Conservation (phyloP, 1,140 invertebrate species). For the Venustaconcha ellipsiformis region DNA sequence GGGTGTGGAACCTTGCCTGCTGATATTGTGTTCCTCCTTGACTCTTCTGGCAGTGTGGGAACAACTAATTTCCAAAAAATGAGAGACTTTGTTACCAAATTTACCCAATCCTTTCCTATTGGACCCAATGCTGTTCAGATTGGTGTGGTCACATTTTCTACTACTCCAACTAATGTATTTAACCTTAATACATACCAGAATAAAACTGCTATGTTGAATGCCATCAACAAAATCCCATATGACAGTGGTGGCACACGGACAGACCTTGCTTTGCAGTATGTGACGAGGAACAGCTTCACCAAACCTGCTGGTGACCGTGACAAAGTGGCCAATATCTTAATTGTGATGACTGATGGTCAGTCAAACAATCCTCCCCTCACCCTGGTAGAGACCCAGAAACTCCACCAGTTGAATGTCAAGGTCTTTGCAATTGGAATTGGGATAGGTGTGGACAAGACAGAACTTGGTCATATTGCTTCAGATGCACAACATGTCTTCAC, state of each 20-base stretch:
- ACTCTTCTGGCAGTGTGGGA: slow-evolving; percentile 51
- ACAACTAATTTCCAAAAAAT: slow-evolving; percentile 50
- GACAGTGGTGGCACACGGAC: slow-evolving; percentile 43
- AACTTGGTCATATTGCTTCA: slow-evolving; percentile 42
- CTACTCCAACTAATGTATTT: slow-evolving; percentile 40
- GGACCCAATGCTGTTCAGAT: slow-evolving; percentile 46
- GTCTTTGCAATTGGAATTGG: slow-evolving; percentile 56
- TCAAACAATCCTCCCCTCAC: slow-evolving; percentile 31
- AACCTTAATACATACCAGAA: slow-evolving; percentile 39
- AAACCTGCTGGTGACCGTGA: slow-evolving; percentile 38
- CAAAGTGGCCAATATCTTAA: slow-evolving; percentile 45
- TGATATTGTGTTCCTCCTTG: slow-evolving; percentile 55
- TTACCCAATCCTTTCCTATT: slow-evolving; percentile 44
- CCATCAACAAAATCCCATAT: slow-evolving; percentile 40
- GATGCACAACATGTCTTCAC: slow-evolving; percentile 40
- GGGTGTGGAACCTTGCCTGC: slow-evolving; percentile 50
- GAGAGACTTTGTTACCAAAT: slow-evolving; percentile 42
- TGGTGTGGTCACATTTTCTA: slow-evolving; percentile 51
- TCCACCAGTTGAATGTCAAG: slow-evolving; percentile 26
- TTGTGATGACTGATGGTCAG: slow-evolving; percentile 49
- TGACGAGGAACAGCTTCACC: slow-evolving; percentile 40
- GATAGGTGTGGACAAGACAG: slow-evolving; percentile 30
- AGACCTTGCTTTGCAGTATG: slow-evolving; percentile 38
- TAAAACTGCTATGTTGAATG: slow-evolving; percentile 31
- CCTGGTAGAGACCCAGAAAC: slow-evolving; percentile 18